Base-by-base conservation (phyloP, 2,888 invertebrate species). In the Pandemis cinnamomeana region DNA sequence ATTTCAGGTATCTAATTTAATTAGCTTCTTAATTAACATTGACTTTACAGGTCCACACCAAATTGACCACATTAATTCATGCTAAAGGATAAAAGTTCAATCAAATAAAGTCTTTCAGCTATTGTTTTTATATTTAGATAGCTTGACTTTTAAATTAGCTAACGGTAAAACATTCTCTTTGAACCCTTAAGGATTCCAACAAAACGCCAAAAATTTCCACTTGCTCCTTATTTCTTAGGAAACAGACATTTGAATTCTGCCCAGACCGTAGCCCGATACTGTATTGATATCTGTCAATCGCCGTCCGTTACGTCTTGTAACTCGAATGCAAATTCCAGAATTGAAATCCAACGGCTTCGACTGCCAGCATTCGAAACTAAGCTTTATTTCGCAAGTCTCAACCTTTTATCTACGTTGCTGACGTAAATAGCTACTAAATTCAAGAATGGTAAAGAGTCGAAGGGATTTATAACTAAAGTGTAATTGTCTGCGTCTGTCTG, bases 201-300 rank as follows among this genome's bases (percentile, higher is more conserved):
- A 75, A 71, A 71, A 71, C 41, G 27, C 41, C 69, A 20, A 58
- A 36, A 44, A 73, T 60, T 60, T 58, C 69, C 60, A 68, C 55
- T 69, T 70, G 73, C 73, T 64, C 69, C 72, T 73, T 66, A 69
- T 74, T 72, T 77, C 63, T 72, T 64, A 62, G 48, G 71, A 71
- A 68, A 75, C 76, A 64, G 62, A 74, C 78, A 72, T 80, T 80
- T 80, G 77, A 79, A 80, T 77, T 74, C 73, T 51, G 61, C 69
- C 73, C 69, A 75, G 75, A 71, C 77, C 78, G 71, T 76, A 77
- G 77, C 79, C 78, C 78, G 81, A 82, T 83, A 82, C 77, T 77
- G 79, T 80, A 86, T 85, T 86, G 86, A 86, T 85, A 84, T 83
- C 84, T 85, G 87, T 86, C 86, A 86, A 86, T 84, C 86, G 78